Percentiles rank a stretch among this genome's conserved stretches.
phyloP scores from a whole-genome alignment of 2,888 invertebrate species.

The Cyrtodaria siliqua region DNA sequence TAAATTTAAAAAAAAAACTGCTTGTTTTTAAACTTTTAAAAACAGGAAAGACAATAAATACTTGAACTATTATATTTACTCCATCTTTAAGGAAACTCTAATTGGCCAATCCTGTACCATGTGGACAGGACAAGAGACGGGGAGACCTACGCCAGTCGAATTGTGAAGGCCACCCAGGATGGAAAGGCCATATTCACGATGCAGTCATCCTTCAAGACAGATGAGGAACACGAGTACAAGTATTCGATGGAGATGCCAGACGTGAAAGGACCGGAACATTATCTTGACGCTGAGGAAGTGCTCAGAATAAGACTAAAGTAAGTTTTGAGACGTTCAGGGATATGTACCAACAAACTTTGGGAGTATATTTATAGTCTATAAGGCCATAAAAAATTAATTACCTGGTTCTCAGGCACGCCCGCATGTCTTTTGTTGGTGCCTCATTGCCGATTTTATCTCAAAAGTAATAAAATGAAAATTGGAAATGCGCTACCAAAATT shows the following conservation, averaged over 20 bases:
- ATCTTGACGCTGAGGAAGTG: constrained; percentile 72
- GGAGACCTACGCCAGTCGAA: constrained; percentile 84
- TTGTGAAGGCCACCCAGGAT: constrained; percentile 86
- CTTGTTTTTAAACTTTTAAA: too few relatives aligned
- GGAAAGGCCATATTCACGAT: constrained; percentile 85
- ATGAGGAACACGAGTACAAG: constrained; percentile 79
- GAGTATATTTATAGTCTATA: too few relatives aligned
- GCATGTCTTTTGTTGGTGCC: too few relatives aligned
- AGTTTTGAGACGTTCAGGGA: constrained; percentile 38
- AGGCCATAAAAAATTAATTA: too few relatives aligned
- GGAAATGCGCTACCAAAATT: too few relatives aligned
- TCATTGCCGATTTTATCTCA: too few relatives aligned
- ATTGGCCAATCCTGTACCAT: constrained; percentile 85
- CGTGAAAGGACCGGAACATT: constrained; percentile 83
- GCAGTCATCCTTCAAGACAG: constrained; percentile 83
- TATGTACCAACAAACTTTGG: too few relatives aligned
- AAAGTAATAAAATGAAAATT: too few relatives aligned
- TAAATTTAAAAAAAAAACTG: too few relatives aligned
- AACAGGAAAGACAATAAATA: too few relatives aligned
- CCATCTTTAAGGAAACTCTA: constrained; percentile 70
- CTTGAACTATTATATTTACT: too few relatives aligned
- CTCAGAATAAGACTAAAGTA: constrained; percentile 71
- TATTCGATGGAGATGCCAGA: constrained; percentile 86
- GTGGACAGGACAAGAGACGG: constrained; percentile 86
- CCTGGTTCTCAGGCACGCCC: too few relatives aligned